Evolutionary conservation across 2,797 vertebrate species (phyloP).

Genomic region (Brachymystax lenok): DNA sequence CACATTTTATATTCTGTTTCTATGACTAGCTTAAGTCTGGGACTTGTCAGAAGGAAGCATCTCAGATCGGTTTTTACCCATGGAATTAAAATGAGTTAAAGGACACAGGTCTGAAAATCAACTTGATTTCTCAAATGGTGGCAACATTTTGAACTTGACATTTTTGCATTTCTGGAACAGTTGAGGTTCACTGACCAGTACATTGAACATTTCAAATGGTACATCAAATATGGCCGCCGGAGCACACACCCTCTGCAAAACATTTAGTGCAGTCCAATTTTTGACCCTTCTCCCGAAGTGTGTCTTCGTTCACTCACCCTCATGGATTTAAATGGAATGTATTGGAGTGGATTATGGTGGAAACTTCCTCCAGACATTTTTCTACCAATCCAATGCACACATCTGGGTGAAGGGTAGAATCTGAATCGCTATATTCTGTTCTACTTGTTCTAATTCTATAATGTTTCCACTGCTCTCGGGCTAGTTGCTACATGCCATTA

Average conservation of each 20-base stretch:
- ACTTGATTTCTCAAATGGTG: conserved; percentile 13
- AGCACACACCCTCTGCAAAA: neutral
- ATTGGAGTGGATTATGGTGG: neutral
- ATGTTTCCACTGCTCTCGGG: conserved; percentile 79
- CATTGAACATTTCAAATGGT: conserved; percentile 62
- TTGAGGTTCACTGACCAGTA: conserved; percentile 29
- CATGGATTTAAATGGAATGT: neutral
- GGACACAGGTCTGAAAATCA: conserved; percentile 10
- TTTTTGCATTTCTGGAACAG: conserved; percentile 39
- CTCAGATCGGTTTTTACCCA: neutral
- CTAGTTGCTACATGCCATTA: conserved; percentile 82
- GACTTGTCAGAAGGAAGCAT: conserved; percentile 39
- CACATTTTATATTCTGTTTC: conserved; percentile 28
- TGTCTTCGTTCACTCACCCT: neutral
- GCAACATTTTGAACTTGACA: conserved; percentile 1
- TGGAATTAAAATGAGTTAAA: neutral
- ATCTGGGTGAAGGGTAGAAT: neutral
- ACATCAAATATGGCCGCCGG: neutral
- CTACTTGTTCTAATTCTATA: conserved; percentile 69
- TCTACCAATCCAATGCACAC: neutral
- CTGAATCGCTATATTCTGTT: conserved; percentile 80
- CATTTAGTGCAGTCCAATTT: neutral
- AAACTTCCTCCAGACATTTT: neutral
- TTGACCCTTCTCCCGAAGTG: neutral
- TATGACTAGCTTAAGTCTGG: conserved; percentile 35